Evolutionary conservation across 2,113 vertebrate species (phyloP), one percentile per base, ranked within the genome.

Genomic region (Serinus canaria): DNA sequence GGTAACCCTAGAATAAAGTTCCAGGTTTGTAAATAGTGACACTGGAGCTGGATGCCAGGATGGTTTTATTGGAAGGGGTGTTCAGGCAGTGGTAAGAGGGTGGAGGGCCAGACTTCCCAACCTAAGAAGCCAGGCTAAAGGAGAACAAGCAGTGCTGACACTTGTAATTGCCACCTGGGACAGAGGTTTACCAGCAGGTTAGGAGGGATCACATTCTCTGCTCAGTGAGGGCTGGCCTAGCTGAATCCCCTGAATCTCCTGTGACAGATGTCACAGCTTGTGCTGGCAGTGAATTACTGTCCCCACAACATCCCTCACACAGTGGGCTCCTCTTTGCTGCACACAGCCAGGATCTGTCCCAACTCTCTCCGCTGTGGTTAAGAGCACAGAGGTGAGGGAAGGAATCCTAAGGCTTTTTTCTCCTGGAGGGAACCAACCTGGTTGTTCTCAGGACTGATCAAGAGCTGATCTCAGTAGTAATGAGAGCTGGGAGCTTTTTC

Each of bases 231-330:
- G 24, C 78, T 73, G 35, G 11, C 50, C 44, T 62, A 6, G 49
- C 41, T 4, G 15, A 66, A 50, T 31, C 60, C 25, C 15, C 4
- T 7, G 19, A 37, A 47, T 12, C 46, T 87, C 19, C 13, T 19
- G 39, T 1, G 2, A n/a, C 24, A 69, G 35, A 77, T 20, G 63
- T 50, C 44, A 86, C 62, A 68, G 62, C 49, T 82, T 59, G 77
- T 20, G 47, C 49, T 64, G 49, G 64, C 84, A 39, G 41, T 0
- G 16, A 63, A 39, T 28, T 47, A 13, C 28, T 49, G 35, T 73
- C n/a, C 53, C 2, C 4, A 15, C 44, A 27, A 0, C 0, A 2
- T 35, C 68, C 30, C 30, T 49, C 10, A 3, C 3, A 9, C 66
- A n/a, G 28, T 1, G 10, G 27, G 56, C 35, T 55, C 25, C 23